Evolutionary conservation across 2,113 vertebrate species (phyloP), one percentile per base, ranked within the genome.

Genomic region (Hippocampus abdominalis): DNA sequence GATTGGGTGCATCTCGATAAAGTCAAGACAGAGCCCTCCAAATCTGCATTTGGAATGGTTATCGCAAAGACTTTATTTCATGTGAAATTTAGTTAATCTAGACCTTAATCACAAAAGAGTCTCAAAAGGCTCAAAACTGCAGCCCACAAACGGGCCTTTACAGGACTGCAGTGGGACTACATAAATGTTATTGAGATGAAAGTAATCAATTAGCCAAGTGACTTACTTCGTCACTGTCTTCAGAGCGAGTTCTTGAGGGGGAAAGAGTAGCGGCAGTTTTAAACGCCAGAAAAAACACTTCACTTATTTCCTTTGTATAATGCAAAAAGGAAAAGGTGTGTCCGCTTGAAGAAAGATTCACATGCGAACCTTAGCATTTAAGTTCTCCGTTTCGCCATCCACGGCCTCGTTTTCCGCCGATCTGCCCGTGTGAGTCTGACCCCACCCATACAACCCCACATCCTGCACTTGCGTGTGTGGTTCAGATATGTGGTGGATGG

Each of bases 141-240:
- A 53, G 49, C 21, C 21, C 11, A 12, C 4, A 23, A 11, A 12
- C n/a, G 13, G 23, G 23, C 11, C 13, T 48, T 53, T n/a, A 53
- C 49, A 32, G 15, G 15, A 29, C 2, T 16, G 13, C 7, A 29
- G 15, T 32, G 6, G 11, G 10, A 56, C 46, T 18, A 6, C 46
- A 49, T 10, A 53, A 15, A n/a, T 18, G 16, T 59, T 59, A 32
- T 59, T 59, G 56, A 29, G 27, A 59, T 59, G 56, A 59, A 53
- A 53, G 25, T 16, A 32, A 32, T 59, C 57, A 59, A 59, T 27
- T 59, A 10, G 57, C 27, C 40, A 15, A 27, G n/a, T 64, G 40
- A 12, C 13, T 70, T 79, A 69, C 81, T 70, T 73, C 70, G 86
- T 90, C 89, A 90, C 91, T 87, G 91, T 93, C 89, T 84, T 89